A percentile compares a stretch with the other conserved stretches of the same genome.
Conservation (phyloP, 2,888 invertebrate species). For the Lasioglossum zephyrum region DNA sequence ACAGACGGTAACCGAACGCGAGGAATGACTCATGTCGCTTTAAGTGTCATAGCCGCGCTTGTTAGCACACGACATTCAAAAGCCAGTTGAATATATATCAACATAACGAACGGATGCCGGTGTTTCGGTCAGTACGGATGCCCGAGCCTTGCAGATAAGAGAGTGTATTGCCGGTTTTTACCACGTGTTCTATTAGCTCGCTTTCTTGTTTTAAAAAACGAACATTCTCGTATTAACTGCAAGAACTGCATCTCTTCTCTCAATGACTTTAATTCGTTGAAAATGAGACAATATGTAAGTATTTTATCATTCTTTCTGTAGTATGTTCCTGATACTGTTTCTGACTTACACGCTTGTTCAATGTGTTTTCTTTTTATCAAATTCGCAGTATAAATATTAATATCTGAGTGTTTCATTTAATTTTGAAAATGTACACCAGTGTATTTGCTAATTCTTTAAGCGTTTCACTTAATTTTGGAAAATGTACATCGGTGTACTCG, state of each 20-base stretch:
- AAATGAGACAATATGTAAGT: neutral
- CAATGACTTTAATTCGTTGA: neutral
- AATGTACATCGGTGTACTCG: neutral
- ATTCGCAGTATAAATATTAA: neutral
- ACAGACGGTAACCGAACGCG: neutral
- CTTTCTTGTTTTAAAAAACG: neutral
- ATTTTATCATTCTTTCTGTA: neutral
- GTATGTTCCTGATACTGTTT: too few relatives aligned
- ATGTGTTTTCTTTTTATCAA: too few relatives aligned
- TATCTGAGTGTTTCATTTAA: neutral
- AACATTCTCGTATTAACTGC: neutral
- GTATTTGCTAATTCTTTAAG: neutral
- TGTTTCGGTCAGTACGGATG: neutral
- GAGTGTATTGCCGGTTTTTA: slow-evolving; percentile 2
- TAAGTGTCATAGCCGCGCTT: neutral
- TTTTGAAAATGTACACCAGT: neutral
- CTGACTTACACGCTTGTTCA: too few relatives aligned
- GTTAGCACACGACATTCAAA: slow-evolving; percentile 7
- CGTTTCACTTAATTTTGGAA: neutral
- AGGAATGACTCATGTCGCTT: slow-evolving; percentile 28
- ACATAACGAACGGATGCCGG: neutral
- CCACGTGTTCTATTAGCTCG: too few relatives aligned
- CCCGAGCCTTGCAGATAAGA: neutral
- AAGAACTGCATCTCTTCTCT: too few relatives aligned
- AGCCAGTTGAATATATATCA: slow-evolving; percentile 20